Conservation (phyloP, 2,888 invertebrate genomes). For the Sclerodermus sp. region DNA sequence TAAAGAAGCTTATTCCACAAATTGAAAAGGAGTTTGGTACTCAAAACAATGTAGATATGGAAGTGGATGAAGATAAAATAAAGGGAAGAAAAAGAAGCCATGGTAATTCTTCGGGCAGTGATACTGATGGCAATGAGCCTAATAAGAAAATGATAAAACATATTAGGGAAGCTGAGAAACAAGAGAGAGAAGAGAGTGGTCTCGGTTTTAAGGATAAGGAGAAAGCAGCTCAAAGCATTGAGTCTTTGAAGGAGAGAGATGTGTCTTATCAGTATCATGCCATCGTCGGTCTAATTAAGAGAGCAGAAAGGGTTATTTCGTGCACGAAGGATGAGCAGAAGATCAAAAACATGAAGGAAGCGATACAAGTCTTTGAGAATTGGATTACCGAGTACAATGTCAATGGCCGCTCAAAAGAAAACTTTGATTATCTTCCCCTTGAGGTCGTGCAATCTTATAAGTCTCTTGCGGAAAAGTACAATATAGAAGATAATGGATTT, state of each 20-base stretch:
- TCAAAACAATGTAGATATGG: constrained; percentile 8
- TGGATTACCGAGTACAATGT: constrained; percentile 75
- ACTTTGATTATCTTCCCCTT: constrained; percentile 70
- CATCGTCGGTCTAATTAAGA: constrained; percentile 70
- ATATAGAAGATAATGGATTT: constrained; percentile 57
- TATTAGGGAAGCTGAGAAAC: constrained; percentile 47
- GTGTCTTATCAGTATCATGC: constrained; percentile 77
- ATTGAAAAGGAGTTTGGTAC: constrained; percentile 23
- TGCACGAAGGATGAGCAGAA: constrained; percentile 77
- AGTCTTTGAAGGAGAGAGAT: constrained; percentile 71
- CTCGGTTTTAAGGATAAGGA: constrained; percentile 78
- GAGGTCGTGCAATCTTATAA: constrained; percentile 63
- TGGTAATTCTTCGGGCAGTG: constrained; percentile 21
- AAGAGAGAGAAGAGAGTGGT: constrained; percentile 59
- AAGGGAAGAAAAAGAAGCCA: constrained; percentile 22
- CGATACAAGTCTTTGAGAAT: constrained; percentile 70
- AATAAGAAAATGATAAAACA: constrained; percentile 37
- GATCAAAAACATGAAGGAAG: constrained; percentile 73
- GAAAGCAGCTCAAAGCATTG: constrained; percentile 71
- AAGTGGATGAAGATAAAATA: constrained; percentile 11
- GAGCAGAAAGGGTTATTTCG: constrained; percentile 72
- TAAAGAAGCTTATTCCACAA: constrained; percentile 28
- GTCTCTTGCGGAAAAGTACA: constrained; percentile 61
- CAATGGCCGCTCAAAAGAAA: constrained; percentile 68
- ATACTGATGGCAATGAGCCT: constrained; percentile 22